Base-by-base conservation (phyloP, 2,888 invertebrate genomes). In the Mamestra brassicae region DNA sequence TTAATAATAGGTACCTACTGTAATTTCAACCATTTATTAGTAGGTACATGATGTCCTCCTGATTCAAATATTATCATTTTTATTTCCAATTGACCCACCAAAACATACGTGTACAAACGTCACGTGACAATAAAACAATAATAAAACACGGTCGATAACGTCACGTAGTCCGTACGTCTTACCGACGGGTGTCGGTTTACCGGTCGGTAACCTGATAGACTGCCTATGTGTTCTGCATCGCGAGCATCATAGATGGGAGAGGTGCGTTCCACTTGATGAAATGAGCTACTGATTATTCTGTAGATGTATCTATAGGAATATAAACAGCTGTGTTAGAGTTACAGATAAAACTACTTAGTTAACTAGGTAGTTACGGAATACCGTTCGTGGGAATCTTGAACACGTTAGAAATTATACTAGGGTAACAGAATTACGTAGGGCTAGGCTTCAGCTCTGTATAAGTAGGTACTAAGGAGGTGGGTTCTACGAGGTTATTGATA, bases 221-320 rank as follows among this genome's bases (percentile, higher is more conserved):
- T 80, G 10, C 54, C 10, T 80, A 62, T 83, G 82, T 85, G 74
- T 73, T 72, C 50, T 63, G 85, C 71, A 77, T 83, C 66, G 55
- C 45, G 71, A 63, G 15, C 65, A 63, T 42, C 34, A 47, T 34
- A 34, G 26, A 45, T 34, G 15, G 79, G 66, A 73, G 72, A 70
- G 60, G 50, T 55, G 13, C 5, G 65, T 62, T 55, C 26, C 17
- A 47, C 34, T 34, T 50, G 50, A 50, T 36, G 17, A 10, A 71
- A 54, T 68, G 52, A 58, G 70, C 70, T 62, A 76, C 81, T 55
- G 64, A 64, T 64, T 76, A 76, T 57, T 70, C 70, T 57, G 42
- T 74, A 57, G 47, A 47, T 38, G 47, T 74, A 57, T 4, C 57
- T 61, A 13, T 15, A 36, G 3, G 15, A 11, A 64, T 13, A 1